Conservation (phyloP, 1,140 invertebrate genomes). For the Drosophila subobscura region DNA sequence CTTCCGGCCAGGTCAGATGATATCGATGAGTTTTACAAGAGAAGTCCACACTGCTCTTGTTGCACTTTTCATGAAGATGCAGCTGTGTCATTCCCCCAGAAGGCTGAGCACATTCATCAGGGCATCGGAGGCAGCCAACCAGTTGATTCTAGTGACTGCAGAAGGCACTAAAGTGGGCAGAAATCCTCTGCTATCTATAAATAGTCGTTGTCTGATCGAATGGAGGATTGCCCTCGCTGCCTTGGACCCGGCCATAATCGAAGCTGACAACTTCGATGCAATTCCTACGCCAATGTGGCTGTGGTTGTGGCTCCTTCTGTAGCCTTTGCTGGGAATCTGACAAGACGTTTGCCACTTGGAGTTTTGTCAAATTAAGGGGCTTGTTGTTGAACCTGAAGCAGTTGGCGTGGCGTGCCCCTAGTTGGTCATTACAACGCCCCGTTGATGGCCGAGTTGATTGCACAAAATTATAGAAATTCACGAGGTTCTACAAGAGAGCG, state of each 20-base stretch:
- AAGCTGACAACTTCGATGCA: conserved; percentile 28
- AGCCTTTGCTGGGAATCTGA: conserved; percentile 15
- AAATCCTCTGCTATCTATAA: conserved; percentile 60
- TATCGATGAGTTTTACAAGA: conserved; percentile 20
- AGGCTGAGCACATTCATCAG: conserved; percentile 40
- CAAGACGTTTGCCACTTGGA: conserved; percentile 56
- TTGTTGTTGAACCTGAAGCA: conserved; percentile 35
- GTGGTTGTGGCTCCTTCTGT: conserved; percentile 25
- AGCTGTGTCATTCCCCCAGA: conserved; percentile 50
- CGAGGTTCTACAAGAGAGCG: not conserved
- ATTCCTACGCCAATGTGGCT: not conserved
- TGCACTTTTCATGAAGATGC: conserved; percentile 54
- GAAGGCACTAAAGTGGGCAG: conserved; percentile 6
- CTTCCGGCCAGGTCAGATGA: conserved; percentile 41
- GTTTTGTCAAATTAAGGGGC: conserved; percentile 59
- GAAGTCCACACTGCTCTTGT: conserved; percentile 4
- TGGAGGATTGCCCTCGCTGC: conserved; percentile 35
- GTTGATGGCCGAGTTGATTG: conserved; percentile 60
- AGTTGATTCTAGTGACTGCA: not conserved
- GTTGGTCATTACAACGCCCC: conserved; percentile 60
- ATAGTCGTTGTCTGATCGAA: conserved; percentile 52
- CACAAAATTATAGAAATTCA: conserved; percentile 62
- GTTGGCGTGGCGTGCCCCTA: conserved; percentile 13
- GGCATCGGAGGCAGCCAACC: conserved; percentile 13
- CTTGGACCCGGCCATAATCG: conserved; percentile 44